Conservation (phyloP, 53 echinoderm and acorn worm species). For the Astropecten irregularis region DNA sequence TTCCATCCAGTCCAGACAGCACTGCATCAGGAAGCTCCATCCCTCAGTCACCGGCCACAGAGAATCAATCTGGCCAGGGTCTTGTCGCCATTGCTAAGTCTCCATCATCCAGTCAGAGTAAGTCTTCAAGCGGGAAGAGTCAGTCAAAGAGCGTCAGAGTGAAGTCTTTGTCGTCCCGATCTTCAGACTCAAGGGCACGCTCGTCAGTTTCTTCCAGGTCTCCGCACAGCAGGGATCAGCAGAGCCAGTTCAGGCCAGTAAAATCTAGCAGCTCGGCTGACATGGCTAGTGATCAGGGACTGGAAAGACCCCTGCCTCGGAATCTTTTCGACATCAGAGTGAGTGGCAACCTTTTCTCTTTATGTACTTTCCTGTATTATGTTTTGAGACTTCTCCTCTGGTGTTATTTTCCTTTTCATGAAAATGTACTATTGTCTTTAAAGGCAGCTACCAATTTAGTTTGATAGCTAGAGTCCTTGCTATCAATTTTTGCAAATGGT, state of each 20-base stretch:
- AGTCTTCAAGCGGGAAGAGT: constrained; percentile 10
- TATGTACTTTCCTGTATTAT: too few relatives aligned
- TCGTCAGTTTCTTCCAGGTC: neutral
- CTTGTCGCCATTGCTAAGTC: neutral
- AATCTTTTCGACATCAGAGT: neutral
- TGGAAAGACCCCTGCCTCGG: neutral
- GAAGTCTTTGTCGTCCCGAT: neutral
- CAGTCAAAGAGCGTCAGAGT: neutral
- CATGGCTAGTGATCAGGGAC: neutral
- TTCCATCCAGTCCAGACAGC: constrained; percentile 26
- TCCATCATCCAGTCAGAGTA: constrained; percentile 23
- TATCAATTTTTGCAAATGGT: too few relatives aligned
- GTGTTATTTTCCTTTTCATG: too few relatives aligned
- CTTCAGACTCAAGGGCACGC: neutral
- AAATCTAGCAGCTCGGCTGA: neutral
- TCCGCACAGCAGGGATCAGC: neutral
- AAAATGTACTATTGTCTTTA: too few relatives aligned
- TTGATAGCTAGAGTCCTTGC: too few relatives aligned
- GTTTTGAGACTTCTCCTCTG: too few relatives aligned
- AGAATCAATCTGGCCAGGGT: neutral
- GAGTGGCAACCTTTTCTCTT: too few relatives aligned
- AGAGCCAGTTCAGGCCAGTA: neutral
- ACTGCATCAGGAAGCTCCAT: constrained; percentile 13
- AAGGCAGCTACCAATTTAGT: too few relatives aligned
- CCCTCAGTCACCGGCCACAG: constrained; percentile 7